Evolutionary conservation across 2,888 invertebrate genomes (phyloP), one percentile per base, ranked within the genome.

Genomic region (Crepidodera aurea): DNA sequence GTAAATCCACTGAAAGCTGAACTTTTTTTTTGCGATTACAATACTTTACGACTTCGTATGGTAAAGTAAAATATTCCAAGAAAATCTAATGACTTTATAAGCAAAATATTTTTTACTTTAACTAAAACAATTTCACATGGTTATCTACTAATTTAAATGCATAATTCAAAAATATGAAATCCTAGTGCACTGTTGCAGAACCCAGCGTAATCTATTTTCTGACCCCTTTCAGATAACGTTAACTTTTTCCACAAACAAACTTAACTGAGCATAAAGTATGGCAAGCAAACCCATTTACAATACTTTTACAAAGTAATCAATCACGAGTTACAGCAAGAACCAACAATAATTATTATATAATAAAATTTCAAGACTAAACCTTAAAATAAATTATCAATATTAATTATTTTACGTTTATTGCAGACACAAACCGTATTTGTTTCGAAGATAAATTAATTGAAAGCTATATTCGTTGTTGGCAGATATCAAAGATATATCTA

Each of bases 371-470:
- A 4, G 29, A 8, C n/a, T n/a, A 29, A 10, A 29, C 8, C 10
- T 29, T 29, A 10, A 8, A 29, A 6, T 8, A 29, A 29, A 29
- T 10, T 29, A 29, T 25, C 22, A 22, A 15, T 15, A 13, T 12
- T 37, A 37, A 37, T 13, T 37, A 13, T 37, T 37, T 13, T 13
- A 37, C 10, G 13, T 13, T 15, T 37, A 37, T 37, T 37, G 10
- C 8, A 37, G 6, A 10, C 7, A 37, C 4, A 37, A 37, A 13
- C 37, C 13, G 4, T 12, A 13, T 37, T 13, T 37, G 13, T 3
- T 44, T 19, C 12, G 12, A 44, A n/a, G 19, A 22, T 44, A 44
- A 44, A 44, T 44, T 44, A 44, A 44, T 44, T 44, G 22, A 44
- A 25, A n/a, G 12, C 12, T n/a, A 44, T 44, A 29, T 29, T 10